Evolutionary conservation across 2,797 vertebrate genomes (phyloP), one percentile per base, ranked within the genome.

Genomic region (Parauchenoglanis punctatus): DNA sequence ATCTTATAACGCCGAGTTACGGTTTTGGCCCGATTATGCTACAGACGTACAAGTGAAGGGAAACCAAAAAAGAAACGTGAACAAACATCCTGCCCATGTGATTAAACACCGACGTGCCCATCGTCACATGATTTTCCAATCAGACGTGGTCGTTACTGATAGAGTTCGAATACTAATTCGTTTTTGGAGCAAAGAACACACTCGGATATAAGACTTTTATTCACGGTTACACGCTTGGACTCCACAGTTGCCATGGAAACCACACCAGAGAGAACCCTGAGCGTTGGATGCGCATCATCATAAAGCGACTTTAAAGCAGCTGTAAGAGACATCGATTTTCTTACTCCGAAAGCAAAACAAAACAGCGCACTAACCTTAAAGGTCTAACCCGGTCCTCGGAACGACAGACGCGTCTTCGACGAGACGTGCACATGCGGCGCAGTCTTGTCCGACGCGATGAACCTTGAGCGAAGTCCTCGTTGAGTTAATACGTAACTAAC

Each of bases 231-330:
- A 49, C 15, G 7, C 40, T 0, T 40, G 40, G 54, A 18, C n/a
- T 28, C n/a, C 0, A 1, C 11, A 13, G 31, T 13, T 59, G 77
- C 52, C 52, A 77, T 1, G 15, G 75, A 54, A 77, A 56, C 75
- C 52, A 78, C 52, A 76, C 12, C 46, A 6, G 1, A 1, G 46
- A 7, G 25, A 75, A 75, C 12, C 44, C 12, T 2, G 20, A 73
- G 13, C 44, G 1, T 7, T 54, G n/a, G 13, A 28, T 0, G 12
- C 1, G 28, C 1, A 49, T 1, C n/a, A 2, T 0, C 49, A 3
- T 54, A 49, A 77, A 54, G 25, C 2, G 2, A 56, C 20, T 46
- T 31, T 68, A 31, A 70, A 70, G 0, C 25, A 15, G 28, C 17
- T 35, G 56, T 18, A 4, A 54, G 10, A 77, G 1, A 20, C 15